Conservation (phyloP, 2,797 vertebrate species). For the Rhabdomys pumilio region DNA sequence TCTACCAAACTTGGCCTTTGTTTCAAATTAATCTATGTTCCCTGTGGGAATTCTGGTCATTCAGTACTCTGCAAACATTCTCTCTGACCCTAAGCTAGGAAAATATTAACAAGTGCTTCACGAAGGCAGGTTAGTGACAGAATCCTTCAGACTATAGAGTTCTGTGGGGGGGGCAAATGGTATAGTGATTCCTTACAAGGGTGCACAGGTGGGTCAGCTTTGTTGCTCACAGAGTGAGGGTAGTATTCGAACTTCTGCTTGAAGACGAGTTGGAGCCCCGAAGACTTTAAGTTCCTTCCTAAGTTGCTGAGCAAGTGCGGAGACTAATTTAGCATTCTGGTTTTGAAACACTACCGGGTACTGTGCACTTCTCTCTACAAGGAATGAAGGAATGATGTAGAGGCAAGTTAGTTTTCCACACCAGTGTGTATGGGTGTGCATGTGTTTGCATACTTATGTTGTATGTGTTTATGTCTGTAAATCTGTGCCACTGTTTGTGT, state of each 20-base stretch:
- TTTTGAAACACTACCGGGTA: not conserved
- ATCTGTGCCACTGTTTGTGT: not conserved
- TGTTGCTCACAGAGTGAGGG: not conserved
- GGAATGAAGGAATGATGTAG: not conserved
- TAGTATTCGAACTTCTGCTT: not conserved
- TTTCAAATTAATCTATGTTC: not conserved
- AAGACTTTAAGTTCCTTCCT: not conserved
- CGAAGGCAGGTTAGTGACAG: not conserved
- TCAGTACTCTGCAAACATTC: not conserved
- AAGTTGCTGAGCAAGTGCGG: not conserved
- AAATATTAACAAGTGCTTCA: not conserved
- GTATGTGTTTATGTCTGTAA: not conserved
- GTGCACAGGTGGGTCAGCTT: no score
- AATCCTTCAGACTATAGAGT: not conserved
- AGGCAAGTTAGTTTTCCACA: not conserved
- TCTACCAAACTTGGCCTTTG: not conserved
- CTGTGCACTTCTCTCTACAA: not conserved
- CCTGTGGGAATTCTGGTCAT: not conserved
- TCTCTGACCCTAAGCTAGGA: not conserved
- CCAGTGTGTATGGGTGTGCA: not conserved
- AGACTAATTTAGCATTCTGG: not conserved
- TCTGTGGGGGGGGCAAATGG: not conserved
- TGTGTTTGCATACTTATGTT: not conserved
- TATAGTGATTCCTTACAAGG: not conserved
- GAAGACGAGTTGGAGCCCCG: not conserved